Evolutionary conservation across 2,888 invertebrate species (phyloP).

Genomic region (Odiellus spinosus): DNA sequence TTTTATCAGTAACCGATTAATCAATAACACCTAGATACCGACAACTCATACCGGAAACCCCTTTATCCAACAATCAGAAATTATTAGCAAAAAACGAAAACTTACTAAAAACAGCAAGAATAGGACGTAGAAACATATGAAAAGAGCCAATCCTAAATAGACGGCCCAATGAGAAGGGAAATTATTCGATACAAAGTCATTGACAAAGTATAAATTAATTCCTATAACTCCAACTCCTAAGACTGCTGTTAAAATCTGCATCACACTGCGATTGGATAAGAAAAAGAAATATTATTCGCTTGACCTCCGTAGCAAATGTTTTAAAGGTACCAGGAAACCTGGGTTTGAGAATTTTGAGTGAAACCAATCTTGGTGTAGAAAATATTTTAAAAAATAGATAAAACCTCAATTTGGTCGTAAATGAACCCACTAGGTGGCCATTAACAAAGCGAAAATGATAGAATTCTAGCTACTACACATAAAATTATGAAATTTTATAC

Average conservation of each 20-base stretch:
- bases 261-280: constrained; percentile 39
- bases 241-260: constrained; percentile 48
- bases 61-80: no score
- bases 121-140: constrained; percentile 47
- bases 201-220: constrained; percentile 64
- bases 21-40: no score
- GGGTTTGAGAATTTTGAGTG: no score
- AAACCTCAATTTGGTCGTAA: no score
- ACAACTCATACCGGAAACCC: no score
- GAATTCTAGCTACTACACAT: no score
- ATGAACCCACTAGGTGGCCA: no score
- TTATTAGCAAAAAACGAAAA: background rate
- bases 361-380: no score
- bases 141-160: constrained; percentile 35
- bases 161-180: constrained; percentile 34
- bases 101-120: constrained; percentile 54
- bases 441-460: no score
- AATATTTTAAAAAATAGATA: no score
- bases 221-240: constrained; percentile 52
- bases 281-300: background rate
- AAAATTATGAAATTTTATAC: no score
- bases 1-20: no score
- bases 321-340: background rate
- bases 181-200: constrained; percentile 36
- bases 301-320: background rate